Conservation (phyloP, 2,113 vertebrate species). For the Bubo blakistoni region DNA sequence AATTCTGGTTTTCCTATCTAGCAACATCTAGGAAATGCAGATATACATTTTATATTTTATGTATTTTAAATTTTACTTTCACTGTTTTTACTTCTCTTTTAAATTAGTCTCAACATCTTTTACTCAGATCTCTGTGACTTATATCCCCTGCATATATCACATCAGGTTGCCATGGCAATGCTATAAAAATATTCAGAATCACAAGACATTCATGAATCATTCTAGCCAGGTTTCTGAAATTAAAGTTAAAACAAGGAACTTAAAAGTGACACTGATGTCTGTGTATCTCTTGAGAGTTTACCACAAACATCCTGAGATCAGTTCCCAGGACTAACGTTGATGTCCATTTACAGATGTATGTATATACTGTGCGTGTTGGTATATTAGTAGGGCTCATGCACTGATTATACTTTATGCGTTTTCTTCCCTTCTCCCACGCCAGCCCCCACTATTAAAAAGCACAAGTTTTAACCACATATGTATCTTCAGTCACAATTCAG, state of each 20-base stretch:
- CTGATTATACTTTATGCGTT: not conserved
- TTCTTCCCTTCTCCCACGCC: not conserved
- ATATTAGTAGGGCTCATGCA: not conserved
- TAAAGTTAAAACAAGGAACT: not conserved
- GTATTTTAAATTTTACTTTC: not conserved
- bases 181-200: slow-evolving; percentile 36
- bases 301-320: not conserved
- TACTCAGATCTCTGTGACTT: not conserved
- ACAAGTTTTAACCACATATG: rapidly evolving
- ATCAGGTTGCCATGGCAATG: slow-evolving; percentile 45
- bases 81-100: not conserved
- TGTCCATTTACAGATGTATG: not conserved
- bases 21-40: not conserved
- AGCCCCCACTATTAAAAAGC: not conserved
- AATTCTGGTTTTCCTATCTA: not conserved
- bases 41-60: not conserved
- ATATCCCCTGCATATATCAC: slow-evolving; percentile 2
- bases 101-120: not conserved
- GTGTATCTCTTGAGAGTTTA: not conserved
- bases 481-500: not conserved
- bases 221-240: slow-evolving; percentile 28
- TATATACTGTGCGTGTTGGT: rapidly evolving
- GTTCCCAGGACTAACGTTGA: not conserved
- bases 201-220: slow-evolving; percentile 31
- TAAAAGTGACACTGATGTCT: not conserved